phyloP scores from a whole-genome alignment of 2,113 vertebrate genomes.

The Manacus vitellinus region DNA sequence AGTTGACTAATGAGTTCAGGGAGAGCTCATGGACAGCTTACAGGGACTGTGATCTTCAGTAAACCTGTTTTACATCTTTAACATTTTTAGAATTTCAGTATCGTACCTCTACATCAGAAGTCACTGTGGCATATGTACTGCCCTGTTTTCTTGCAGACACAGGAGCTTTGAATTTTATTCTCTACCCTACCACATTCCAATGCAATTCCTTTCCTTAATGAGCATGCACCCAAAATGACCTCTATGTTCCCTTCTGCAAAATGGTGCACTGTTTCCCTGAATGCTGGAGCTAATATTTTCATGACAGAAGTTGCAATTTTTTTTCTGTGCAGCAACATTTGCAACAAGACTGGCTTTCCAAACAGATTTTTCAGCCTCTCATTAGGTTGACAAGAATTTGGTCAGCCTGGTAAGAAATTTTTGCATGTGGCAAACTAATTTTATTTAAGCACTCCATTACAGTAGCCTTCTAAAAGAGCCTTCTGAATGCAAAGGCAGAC shows the following conservation, averaged over 20 bases:
- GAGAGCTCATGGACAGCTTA: not conserved
- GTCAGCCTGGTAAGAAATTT: not conserved
- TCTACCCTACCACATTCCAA: slow-evolving; percentile 15
- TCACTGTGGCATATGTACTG: not conserved
- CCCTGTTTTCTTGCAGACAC: not conserved
- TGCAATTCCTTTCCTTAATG: slow-evolving; percentile 49
- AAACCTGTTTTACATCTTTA: not conserved
- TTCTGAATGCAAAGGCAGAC: not conserved
- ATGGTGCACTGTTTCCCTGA: not conserved
- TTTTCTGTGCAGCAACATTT: not conserved
- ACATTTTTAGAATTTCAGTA: slow-evolving; percentile 1
- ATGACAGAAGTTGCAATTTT: not conserved
- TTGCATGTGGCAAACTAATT: not conserved
- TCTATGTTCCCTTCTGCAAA: slow-evolving; percentile 12
- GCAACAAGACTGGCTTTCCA: not conserved
- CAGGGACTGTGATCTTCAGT: not conserved
- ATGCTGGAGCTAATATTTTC: not conserved
- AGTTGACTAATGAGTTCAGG: not conserved
- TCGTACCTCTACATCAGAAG: not conserved
- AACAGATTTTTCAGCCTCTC: not conserved
- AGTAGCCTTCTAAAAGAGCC: not conserved
- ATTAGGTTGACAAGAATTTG: not conserved
- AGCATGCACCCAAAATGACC: slow-evolving; percentile 34
- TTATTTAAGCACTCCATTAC: not conserved
- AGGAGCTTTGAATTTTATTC: not conserved